Conservation (phyloP, 2,888 invertebrate species). For the Drosophila histrio region DNA sequence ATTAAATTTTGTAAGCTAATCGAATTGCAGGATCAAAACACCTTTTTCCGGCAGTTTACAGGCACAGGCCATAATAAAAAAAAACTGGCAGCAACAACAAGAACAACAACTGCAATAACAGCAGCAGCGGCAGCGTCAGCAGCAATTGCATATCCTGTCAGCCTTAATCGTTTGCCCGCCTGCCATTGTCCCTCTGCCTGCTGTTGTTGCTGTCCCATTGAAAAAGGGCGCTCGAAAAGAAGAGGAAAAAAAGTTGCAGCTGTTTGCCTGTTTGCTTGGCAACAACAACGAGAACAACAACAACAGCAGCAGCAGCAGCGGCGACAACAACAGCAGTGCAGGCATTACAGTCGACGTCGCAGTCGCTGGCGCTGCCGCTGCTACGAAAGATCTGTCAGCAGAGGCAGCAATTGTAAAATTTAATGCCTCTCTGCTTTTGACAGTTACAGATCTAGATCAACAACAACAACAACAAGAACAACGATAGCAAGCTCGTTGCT, state of each 20-base stretch:
- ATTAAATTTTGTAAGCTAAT: conserved; percentile 29
- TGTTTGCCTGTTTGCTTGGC: conserved; percentile 61
- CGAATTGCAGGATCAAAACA: conserved; percentile 58
- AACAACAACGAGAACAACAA: conserved; percentile 37
- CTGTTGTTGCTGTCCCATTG: conserved; percentile 52
- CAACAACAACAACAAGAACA: background rate
- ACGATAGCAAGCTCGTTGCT: background rate
- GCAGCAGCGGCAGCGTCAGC: conserved; percentile 12
- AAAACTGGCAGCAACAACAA: conserved; percentile 18
- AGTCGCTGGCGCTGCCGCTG: conserved; percentile 15
- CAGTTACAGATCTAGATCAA: conserved; percentile 50
- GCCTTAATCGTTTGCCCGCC: conserved; percentile 51
- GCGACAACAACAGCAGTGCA: conserved; percentile 22
- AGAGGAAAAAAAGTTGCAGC: conserved; percentile 62
- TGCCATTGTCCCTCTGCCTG: conserved; percentile 29
- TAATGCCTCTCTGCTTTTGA: conserved; percentile 31
- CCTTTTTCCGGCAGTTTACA: conserved; percentile 41
- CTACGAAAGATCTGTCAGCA: conserved; percentile 8
- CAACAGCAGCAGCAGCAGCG: conserved; percentile 2
- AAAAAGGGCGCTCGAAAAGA: conserved; percentile 64
- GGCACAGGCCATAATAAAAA: conserved; percentile 35
- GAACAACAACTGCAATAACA: conserved; percentile 11
- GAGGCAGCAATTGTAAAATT: conserved; percentile 24
- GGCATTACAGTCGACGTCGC: conserved; percentile 2
- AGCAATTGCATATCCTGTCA: conserved; percentile 69